Base-by-base conservation (phyloP, 1,140 invertebrate species). In the Cyrtorhinus lividipennis region DNA sequence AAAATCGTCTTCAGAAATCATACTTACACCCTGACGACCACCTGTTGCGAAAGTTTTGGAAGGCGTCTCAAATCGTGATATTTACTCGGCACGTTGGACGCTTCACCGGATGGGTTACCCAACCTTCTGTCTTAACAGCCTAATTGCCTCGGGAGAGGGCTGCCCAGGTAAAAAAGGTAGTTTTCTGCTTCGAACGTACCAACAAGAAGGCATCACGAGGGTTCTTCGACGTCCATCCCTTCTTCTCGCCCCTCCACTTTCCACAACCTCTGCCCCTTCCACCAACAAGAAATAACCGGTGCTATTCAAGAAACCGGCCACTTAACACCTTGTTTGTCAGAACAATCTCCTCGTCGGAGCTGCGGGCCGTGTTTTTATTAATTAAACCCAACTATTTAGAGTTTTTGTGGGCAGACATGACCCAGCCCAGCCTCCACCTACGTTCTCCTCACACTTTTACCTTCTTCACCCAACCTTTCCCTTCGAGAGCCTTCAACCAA, bases 361-460 rank as follows among this genome's bases (percentile, higher is more conserved):
- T 44, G 8, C 20, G 18, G 20, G 20, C 48, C 48, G 10, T 53
- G 48, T 53, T 53, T 53, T 53, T 53, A 53, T 53, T 53, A 53
- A 53, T 53, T 53, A 53, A 53, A 53, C 48, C 48, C 48, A 53
- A 53, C 48, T 53, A 53, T 53, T 53, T 53, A 53, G 48, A 53
- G 48, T 53, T 53, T 53, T 53, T 53, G 48, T 53, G 48, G 48
- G 48, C 48, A 53, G 48, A 53, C 48, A 53, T 53, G 48, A 53
- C 48, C 48, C 48, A 20, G 20, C 30, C 30, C 48, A 22, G 8
- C 48, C 48, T 53, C 48, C 48, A 22, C 48, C 48, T 22, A 53
- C 48, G 48, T 10, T 53, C 20, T 22, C 48, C 48, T 53, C 48
- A 53, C 48, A 53, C 48, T 53, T 20, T 53, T 53, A 53, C 48